A percentile compares a stretch with the other conserved stretches of the same genome.
Evolutionary conservation across 2,888 invertebrate genomes (phyloP).

Genomic region (Perdita meconis): DNA sequence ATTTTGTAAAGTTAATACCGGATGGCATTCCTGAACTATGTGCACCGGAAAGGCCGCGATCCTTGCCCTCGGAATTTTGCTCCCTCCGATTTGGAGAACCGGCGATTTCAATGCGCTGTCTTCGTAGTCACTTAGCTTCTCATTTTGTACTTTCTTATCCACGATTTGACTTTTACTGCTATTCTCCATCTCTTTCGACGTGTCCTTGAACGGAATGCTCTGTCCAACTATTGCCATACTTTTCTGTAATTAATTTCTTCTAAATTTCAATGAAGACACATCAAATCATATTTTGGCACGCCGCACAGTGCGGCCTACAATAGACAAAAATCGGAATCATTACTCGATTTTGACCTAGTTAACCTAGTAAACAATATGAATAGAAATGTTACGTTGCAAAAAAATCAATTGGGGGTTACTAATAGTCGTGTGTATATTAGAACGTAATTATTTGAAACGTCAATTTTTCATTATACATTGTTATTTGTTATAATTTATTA

Average conservation of each 20-base stretch:
- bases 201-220: constrained; percentile 13
- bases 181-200: background rate
- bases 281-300: too few species aligned
- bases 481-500: too few species aligned
- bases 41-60: constrained; percentile 8
- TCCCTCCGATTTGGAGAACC: constrained; percentile 35
- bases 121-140: constrained; percentile 11
- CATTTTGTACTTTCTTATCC: background rate
- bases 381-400: too few species aligned
- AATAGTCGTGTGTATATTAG: too few species aligned
- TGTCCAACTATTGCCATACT: background rate
- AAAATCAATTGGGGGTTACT: too few species aligned
- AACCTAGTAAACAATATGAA: too few species aligned
- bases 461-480: too few species aligned
- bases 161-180: background rate
- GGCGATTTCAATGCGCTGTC: background rate
- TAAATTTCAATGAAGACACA: too few species aligned
- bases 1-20: constrained; percentile 14
- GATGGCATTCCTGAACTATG: constrained; percentile 8
- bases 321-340: too few species aligned
- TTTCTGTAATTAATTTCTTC: background rate
- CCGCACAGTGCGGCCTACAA: too few species aligned
- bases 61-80: constrained; percentile 65
- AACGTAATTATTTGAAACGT: too few species aligned
- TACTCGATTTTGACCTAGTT: too few species aligned